Evolutionary conservation across 2,113 vertebrate species (phyloP).

Genomic region (Mirza zaza): DNA sequence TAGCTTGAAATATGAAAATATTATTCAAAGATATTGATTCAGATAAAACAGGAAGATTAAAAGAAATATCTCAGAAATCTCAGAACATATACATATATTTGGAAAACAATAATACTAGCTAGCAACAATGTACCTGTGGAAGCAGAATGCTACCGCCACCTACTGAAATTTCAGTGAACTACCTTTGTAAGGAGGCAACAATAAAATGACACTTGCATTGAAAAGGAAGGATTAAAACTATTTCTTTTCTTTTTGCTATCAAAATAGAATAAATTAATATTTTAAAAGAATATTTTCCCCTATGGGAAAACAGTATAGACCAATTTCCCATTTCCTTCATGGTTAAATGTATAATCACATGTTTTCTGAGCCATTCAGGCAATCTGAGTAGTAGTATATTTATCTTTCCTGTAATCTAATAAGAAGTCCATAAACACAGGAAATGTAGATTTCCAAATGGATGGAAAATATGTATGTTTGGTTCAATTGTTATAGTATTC

Average conservation of each 20-base stretch:
- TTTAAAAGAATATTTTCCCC: neutral
- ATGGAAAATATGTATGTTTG: neutral
- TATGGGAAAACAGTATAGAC: neutral
- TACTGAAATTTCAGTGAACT: conserved; percentile 48
- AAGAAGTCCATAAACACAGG: neutral
- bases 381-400: neutral
- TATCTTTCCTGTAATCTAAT: conserved; percentile 26
- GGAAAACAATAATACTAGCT: neutral
- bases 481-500: neutral
- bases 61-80: conserved; percentile 15
- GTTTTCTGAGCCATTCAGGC: neutral
- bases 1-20: conserved; percentile 18
- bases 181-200: neutral
- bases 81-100: neutral
- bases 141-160: conserved; percentile 44
- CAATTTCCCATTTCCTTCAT: neutral
- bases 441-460: neutral
- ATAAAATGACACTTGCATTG: neutral
- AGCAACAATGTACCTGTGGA: neutral
- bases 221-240: conserved; percentile 33
- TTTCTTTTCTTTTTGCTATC: neutral
- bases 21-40: conserved; percentile 8
- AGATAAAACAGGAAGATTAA: neutral
- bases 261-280: neutral
- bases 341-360: conserved; percentile 3